Evolutionary conservation across 2,888 invertebrate species (phyloP).

Genomic region (Heliconius ismenius): DNA sequence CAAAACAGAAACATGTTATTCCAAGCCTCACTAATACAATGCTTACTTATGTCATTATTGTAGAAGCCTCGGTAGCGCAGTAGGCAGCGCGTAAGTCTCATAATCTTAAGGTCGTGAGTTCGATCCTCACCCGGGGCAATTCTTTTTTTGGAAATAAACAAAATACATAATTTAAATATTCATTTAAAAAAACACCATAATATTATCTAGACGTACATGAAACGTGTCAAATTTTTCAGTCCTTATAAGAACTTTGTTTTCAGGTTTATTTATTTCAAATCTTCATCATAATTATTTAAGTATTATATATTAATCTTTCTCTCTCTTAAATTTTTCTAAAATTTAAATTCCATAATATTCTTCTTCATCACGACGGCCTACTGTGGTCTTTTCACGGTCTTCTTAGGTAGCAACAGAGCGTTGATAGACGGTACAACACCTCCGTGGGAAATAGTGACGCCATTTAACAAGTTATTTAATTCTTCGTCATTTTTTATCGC

Average conservation of each 20-base stretch:
- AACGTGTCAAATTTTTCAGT: constrained; percentile 46
- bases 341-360: background rate
- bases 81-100: constrained; percentile 95
- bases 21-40: background rate
- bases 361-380: constrained; percentile 2
- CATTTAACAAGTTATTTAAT: constrained; percentile 56
- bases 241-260: constrained; percentile 58
- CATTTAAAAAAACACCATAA: background rate
- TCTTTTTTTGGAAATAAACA: constrained; percentile 17
- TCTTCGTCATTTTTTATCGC: constrained; percentile 68
- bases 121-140: constrained; percentile 92
- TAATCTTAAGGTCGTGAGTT: constrained; percentile 97
- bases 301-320: background rate
- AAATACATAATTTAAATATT: background rate
- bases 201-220: background rate
- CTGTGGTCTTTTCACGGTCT: constrained; percentile 53
- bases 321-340: background rate
- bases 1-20: background rate
- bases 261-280: constrained; percentile 39
- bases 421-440: constrained; percentile 63
- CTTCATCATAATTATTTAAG: constrained; percentile 35
- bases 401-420: constrained; percentile 61
- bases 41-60: background rate
- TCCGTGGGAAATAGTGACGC: constrained; percentile 60
- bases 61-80: constrained; percentile 89